These are phyloP conservation scores for Cyrtorhinus lividipennis DNA, from an alignment of 1,140 invertebrate genomes.

Conservation along the genomic window DNA sequence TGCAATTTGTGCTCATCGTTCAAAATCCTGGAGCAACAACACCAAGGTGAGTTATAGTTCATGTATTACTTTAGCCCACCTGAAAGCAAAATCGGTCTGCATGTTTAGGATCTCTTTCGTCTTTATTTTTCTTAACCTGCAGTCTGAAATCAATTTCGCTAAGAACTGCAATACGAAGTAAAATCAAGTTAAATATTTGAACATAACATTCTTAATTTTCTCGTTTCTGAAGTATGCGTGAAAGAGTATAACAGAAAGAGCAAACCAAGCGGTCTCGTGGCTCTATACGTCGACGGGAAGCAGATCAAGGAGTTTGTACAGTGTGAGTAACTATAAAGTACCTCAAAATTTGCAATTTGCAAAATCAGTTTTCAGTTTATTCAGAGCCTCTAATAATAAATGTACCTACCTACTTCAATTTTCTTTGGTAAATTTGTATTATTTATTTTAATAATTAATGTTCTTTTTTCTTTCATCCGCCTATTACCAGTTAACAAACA, in stretches of 20 bases:
- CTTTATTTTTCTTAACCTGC: too few relatives aligned
- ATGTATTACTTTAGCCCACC: not conserved
- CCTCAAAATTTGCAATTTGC: too few relatives aligned
- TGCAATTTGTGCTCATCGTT: not conserved
- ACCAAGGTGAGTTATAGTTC: not conserved
- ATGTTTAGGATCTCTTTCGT: too few relatives aligned
- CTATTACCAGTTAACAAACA: not conserved
- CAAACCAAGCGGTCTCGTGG: not conserved
- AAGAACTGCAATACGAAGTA: not conserved
- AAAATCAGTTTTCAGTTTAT: too few relatives aligned
- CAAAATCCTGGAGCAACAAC: not conserved
- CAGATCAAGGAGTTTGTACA: not conserved
- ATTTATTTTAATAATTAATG: too few relatives aligned
- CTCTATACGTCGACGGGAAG: not conserved
- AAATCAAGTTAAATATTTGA: not conserved
- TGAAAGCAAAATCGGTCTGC: too few relatives aligned
- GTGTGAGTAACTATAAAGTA: not conserved
- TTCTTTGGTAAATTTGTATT: too few relatives aligned
- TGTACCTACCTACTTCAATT: too few relatives aligned
- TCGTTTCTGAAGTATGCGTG: not conserved
- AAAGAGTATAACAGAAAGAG: not conserved
- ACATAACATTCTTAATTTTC: not conserved
- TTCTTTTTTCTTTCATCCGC: too few relatives aligned
- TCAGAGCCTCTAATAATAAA: too few relatives aligned
- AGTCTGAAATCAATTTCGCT: not conserved